A percentile compares a stretch with the other conserved stretches of the same genome.
These are phyloP conservation scores for Tragopan temminckii DNA, from an alignment of 2,797 vertebrate species.

Conservation along the genomic window DNA sequence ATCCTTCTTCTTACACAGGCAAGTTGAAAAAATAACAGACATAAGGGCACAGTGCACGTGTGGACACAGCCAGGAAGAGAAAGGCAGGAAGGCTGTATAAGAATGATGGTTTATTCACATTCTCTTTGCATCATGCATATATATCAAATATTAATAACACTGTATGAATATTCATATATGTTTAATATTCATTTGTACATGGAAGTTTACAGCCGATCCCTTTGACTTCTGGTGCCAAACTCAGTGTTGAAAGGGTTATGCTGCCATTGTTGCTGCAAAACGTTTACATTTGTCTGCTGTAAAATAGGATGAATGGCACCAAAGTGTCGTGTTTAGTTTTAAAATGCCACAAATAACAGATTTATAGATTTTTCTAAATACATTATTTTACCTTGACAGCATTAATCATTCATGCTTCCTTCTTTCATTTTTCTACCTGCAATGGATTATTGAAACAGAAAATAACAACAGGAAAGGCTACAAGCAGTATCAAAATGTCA, in stretches of 20 bases:
- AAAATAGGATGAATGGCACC: conserved; percentile 80
- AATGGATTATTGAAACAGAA: conserved; percentile 99
- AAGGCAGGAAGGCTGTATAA: neutral
- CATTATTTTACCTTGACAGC: conserved; percentile 99
- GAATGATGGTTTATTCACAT: conserved; percentile 11
- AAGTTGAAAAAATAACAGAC: neutral
- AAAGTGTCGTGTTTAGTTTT: conserved; percentile 86
- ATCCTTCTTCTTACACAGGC: neutral
- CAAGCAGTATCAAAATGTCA: conserved; percentile 99
- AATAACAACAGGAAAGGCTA: conserved; percentile 94
- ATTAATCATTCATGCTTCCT: conserved; percentile 99
- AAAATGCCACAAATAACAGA: conserved; percentile 99
- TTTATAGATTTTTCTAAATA: conserved; percentile 97
- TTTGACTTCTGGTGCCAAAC: conserved; percentile 52
- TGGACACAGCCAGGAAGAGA: neutral
- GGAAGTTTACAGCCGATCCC: neutral
- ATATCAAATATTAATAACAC: neutral
- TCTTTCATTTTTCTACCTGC: conserved; percentile 90
- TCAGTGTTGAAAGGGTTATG: conserved; percentile 22
- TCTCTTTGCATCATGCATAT: neutral
- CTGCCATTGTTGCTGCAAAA: conserved; percentile 44
- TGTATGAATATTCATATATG: conserved; percentile 40
- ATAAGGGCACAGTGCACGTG: neutral
- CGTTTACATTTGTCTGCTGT: conserved; percentile 79
- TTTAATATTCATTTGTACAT: conserved; percentile 53